Percentiles rank a stretch among this genome's conserved stretches.
Conservation (phyloP, 2,797 vertebrate species). For the Fundulus diaphanus region DNA sequence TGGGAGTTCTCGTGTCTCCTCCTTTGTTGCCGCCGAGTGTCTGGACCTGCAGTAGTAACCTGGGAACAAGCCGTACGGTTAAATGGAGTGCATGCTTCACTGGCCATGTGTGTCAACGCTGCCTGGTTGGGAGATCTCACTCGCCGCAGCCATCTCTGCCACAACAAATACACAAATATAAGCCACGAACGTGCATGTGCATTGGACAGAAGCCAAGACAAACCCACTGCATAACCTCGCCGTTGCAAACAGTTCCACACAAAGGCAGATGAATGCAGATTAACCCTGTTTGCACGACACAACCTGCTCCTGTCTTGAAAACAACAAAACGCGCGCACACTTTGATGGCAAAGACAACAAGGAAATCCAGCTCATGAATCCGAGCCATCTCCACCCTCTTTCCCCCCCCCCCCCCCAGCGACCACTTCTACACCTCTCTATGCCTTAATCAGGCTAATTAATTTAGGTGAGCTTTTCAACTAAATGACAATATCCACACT, state of each 20-base stretch:
- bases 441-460: conserved; percentile 98
- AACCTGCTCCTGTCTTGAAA: not conserved
- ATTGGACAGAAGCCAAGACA: conserved; percentile 48
- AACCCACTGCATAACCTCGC: conserved; percentile 37
- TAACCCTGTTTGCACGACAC: conserved; percentile 5
- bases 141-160: conserved; percentile 51
- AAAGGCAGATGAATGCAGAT: conserved; percentile 39
- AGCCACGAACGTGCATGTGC: conserved; percentile 12
- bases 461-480: conserved; percentile 98
- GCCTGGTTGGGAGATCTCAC: conserved; percentile 55
- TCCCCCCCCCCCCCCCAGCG: conserved; percentile 78
- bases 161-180: conserved; percentile 36
- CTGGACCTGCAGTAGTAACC: conserved; percentile 45
- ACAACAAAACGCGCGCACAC: conserved; percentile 27
- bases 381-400: conserved; percentile 75
- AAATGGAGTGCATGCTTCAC: conserved; percentile 75
- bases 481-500: conserved; percentile 98
- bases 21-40: conserved; percentile 28
- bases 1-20: conserved; percentile 35
- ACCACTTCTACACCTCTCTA: conserved; percentile 89
- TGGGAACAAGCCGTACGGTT: conserved; percentile 65
- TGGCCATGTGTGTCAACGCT: conserved; percentile 71
- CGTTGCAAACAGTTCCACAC: conserved; percentile 23
- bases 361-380: conserved; percentile 68
- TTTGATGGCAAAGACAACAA: conserved; percentile 39